A percentile compares a stretch with the other conserved stretches of the same genome.
phyloP scores from a whole-genome alignment of 1,140 invertebrate species.

The Nephila pilipes region DNA sequence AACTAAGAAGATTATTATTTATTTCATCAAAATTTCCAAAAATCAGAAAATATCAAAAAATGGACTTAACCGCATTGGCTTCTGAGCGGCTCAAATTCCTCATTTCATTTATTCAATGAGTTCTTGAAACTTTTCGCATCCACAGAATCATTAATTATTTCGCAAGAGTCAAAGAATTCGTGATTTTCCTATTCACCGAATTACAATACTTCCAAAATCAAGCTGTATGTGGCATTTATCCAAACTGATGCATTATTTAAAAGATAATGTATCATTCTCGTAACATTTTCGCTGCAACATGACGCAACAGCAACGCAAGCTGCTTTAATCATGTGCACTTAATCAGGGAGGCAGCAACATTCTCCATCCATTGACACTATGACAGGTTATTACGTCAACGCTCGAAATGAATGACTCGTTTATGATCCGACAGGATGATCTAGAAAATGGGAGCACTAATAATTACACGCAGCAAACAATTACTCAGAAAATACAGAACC shows the following conservation, averaged over 20 bases:
- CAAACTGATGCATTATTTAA: not conserved
- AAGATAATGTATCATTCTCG: not conserved
- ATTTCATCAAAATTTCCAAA: too few relatives aligned
- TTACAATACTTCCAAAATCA: not conserved
- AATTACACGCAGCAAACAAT: not conserved
- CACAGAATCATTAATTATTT: too few relatives aligned
- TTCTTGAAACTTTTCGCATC: too few relatives aligned
- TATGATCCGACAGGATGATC: not conserved
- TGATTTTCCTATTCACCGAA: too few relatives aligned
- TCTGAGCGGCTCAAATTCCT: too few relatives aligned
- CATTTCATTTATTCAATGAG: too few relatives aligned
- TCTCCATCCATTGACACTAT: not conserved
- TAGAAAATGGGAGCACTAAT: not conserved
- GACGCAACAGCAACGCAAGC: not conserved
- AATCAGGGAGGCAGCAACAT: not conserved
- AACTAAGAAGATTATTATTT: too few relatives aligned
- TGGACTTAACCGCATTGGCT: too few relatives aligned
- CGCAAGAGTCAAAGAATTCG: too few relatives aligned
- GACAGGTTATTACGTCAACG: not conserved
- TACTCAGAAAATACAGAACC: not conserved
- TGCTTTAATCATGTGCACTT: not conserved
- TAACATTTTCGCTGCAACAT: not conserved
- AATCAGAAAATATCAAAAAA: too few relatives aligned
- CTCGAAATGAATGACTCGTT: not conserved
- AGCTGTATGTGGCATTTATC: not conserved